A percentile compares a stretch with the other conserved stretches of the same genome.
Evolutionary conservation across 2,113 vertebrate genomes (phyloP).

Genomic region (Isurus oxyrinchus): DNA sequence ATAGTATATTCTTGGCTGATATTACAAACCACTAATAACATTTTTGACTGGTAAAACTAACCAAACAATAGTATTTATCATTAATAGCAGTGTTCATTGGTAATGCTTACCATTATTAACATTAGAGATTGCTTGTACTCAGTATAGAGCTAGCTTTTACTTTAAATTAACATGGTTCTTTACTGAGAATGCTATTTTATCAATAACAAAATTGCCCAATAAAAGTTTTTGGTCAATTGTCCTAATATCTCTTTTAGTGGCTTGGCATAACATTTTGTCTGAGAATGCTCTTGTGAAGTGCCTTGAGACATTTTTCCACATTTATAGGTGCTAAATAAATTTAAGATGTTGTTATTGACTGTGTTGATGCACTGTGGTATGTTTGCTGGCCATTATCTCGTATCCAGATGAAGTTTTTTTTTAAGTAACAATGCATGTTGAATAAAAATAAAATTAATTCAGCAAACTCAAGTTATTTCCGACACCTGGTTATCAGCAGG

Average conservation of each 20-base stretch:
- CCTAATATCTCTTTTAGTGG: neutral
- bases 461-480: neutral
- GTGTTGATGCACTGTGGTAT: neutral
- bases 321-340: neutral
- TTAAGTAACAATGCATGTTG: neutral
- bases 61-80: neutral
- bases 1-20: neutral
- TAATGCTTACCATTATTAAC: neutral
- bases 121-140: neutral
- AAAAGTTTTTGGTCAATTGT: neutral
- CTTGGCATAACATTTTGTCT: neutral
- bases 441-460: neutral
- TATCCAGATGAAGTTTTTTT: neutral
- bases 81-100: neutral
- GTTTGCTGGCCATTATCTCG: neutral
- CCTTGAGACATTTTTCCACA: neutral
- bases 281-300: neutral
- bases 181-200: neutral
- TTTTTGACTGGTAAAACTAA: neutral
- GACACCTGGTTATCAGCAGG: neutral
- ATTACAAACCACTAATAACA: neutral
- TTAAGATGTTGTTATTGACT: neutral
- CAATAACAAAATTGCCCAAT: neutral
- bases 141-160: neutral
- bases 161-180: neutral